Base-by-base conservation (phyloP, 1,140 invertebrate species). In the Pseudomyrmex pallidus region DNA sequence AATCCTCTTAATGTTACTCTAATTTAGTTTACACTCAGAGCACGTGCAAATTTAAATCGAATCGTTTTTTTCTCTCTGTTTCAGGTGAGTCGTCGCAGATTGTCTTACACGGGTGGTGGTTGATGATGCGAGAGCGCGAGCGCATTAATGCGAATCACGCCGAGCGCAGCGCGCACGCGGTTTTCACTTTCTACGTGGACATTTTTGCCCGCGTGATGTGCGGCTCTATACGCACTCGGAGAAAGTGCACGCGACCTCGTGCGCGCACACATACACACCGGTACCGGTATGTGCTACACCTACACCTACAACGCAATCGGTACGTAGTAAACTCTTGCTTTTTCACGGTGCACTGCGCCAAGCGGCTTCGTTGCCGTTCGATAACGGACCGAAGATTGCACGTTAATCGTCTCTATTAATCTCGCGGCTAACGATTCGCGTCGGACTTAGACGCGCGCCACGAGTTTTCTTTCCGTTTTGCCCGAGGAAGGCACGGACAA, bases 151-250 rank as follows among this genome's bases (percentile, higher is more conserved):
- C 67, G 25, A 12, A 70, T 57, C 63, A 15, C 12, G 10, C 54
- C 17, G 73, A 25, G 54, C 85, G 25, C 62, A 61, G 17, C 76
- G 63, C 68, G 25, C 64, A 74, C 74, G 62, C 22, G 46, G 84
- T 91, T 91, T 91, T 91, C 90, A 91, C 91, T 91, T 91, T 91
- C 91, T 88, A 87, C 72, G 82, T 83, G 80, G 83, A 74, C 85
- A 86, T 83, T 89, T 89, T 88, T 88, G 87, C 63, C 48, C 74
- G 62, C 62, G 74, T 84, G 68, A 80, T 77, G 88, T 76, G 83
- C 54, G 76, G 74, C 85, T 35, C 4, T 35, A 7, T 50, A 85
- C 88, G 87, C 85, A 85, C 74, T 46, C 20, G 72, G 88, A 84
- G 91, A 91, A 91, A 91, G 90, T 90, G 72, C 66, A 50, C 35